phyloP scores from a whole-genome alignment of 2,113 vertebrate genomes.

The Penelope pileata region DNA sequence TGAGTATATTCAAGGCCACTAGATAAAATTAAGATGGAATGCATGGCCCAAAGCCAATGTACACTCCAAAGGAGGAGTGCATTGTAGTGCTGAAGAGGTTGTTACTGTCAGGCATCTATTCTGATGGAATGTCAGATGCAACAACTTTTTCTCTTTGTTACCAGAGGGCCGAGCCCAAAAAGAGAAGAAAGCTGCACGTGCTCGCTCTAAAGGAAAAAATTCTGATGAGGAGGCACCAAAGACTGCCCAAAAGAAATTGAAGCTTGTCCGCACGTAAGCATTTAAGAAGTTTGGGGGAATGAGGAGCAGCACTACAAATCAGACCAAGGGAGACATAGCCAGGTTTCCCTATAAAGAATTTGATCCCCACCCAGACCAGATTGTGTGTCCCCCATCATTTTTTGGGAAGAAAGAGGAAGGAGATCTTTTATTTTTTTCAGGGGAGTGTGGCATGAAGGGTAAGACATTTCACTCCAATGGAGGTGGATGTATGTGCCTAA shows the following conservation, averaged over 20 bases:
- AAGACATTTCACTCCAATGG: background rate
- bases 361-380: background rate
- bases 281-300: background rate
- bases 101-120: conserved; percentile 2
- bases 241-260: conserved; percentile 92
- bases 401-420: background rate
- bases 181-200: conserved; percentile 92
- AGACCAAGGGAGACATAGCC: background rate
- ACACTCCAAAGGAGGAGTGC: background rate
- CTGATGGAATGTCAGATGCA: background rate
- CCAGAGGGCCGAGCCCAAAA: conserved; percentile 88
- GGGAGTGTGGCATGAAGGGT: background rate
- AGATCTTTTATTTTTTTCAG: background rate
- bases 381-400: background rate
- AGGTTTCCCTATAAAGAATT: background rate
- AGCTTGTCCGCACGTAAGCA: conserved; percentile 91
- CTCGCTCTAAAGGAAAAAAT: conserved; percentile 93
- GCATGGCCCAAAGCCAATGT: background rate
- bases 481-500: background rate
- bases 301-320: background rate
- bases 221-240: conserved; percentile 93
- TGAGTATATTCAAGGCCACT: background rate
- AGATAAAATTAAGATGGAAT: background rate
- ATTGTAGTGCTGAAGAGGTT: background rate
- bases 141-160: conserved; percentile 34